A percentile compares a stretch with the other conserved stretches of the same genome.
Evolutionary conservation across 2,797 vertebrate species (phyloP).

Genomic region (Podarcis siculus): DNA sequence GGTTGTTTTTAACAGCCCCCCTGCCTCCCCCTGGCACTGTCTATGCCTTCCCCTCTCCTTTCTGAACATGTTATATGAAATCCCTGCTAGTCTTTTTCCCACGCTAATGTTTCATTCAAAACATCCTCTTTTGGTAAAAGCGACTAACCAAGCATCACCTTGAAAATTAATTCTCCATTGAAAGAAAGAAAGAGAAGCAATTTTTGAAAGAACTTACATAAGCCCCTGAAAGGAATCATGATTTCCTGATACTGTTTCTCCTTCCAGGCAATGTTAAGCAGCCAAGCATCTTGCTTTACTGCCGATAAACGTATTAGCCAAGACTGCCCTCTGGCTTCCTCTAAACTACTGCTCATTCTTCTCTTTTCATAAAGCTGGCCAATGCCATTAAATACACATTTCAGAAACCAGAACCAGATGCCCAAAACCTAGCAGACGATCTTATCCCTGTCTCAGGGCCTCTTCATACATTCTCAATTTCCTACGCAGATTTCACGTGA

Average conservation of each 20-base stretch:
- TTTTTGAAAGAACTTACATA: slow-evolving; percentile 19
- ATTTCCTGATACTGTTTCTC: background rate
- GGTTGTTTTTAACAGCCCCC: too few species aligned
- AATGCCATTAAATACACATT: accelerated
- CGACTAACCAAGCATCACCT: background rate
- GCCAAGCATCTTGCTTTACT: background rate
- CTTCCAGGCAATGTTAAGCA: background rate
- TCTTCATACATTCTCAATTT: background rate
- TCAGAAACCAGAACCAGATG: background rate
- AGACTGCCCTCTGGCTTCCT: slow-evolving; percentile 58
- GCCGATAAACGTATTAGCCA: slow-evolving; percentile 22
- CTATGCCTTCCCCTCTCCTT: slow-evolving; percentile 3
- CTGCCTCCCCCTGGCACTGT: too few species aligned
- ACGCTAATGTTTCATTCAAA: slow-evolving; percentile 12
- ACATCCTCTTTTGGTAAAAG: background rate
- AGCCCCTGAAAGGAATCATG: background rate
- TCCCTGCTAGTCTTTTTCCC: background rate
- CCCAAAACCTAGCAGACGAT: background rate
- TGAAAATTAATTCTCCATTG: background rate
- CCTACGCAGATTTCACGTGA: background rate
- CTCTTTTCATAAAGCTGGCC: background rate
- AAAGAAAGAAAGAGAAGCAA: accelerated
- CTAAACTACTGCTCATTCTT: background rate
- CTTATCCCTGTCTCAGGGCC: background rate
- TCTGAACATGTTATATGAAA: slow-evolving; percentile 6